Percentiles rank a stretch among this genome's conserved stretches.
These are phyloP conservation scores for Orestias chungarensis DNA, from an alignment of 2,797 vertebrate genomes.

Conservation along the genomic window DNA sequence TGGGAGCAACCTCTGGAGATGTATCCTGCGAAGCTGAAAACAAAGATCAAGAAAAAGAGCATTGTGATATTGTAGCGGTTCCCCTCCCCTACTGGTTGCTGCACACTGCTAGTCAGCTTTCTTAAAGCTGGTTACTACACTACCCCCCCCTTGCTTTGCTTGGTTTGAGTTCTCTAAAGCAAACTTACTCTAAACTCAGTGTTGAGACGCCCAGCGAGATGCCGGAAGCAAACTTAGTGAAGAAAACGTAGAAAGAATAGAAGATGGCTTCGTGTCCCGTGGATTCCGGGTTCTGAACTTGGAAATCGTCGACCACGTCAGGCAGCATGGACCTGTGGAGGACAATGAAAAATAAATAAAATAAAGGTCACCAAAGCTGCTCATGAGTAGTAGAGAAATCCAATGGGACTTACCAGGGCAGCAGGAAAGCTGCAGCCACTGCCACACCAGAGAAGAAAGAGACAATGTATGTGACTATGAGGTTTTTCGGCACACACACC, in stretches of 20 bases:
- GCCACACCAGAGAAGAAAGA: conserved; percentile 89
- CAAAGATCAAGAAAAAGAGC: not conserved
- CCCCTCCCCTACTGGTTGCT: no score
- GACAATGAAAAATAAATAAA: not conserved
- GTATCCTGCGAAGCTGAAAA: conserved; percentile 91
- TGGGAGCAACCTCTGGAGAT: conserved; percentile 88
- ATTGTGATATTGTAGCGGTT: no score
- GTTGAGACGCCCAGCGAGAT: conserved; percentile 95
- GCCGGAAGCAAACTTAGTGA: conserved; percentile 97
- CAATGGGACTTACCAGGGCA: conserved; percentile 87
- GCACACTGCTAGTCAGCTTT: no score
- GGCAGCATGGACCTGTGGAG: conserved; percentile 94
- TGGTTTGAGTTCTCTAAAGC: no score
- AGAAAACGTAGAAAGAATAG: conserved; percentile 99
- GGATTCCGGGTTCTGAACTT: conserved; percentile 87
- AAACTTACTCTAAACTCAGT: conserved; percentile 96
- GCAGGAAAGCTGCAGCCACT: conserved; percentile 91
- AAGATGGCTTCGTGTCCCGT: conserved; percentile 93
- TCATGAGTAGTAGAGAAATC: not conserved
- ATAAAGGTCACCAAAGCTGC: not conserved
- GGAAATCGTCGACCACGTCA: conserved; percentile 94
- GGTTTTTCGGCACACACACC: conserved; percentile 84
- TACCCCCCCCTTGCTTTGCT: no score
- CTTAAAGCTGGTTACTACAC: no score
- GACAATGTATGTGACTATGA: conserved; percentile 88